Conservation (phyloP, 2,888 invertebrate species). For the Seira musarum region DNA sequence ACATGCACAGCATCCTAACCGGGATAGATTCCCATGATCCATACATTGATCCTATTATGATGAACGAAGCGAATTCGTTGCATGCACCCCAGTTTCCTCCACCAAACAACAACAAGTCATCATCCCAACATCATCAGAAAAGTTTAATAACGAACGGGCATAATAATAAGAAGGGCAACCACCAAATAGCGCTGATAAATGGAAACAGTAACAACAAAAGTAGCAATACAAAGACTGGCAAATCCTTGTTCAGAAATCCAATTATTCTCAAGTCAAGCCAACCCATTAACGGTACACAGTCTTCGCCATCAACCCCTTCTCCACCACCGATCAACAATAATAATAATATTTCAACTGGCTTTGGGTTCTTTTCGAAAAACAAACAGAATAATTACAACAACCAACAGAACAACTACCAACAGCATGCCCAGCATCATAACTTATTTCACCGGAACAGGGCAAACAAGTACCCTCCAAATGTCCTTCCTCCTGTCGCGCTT, state of each 20-base stretch:
- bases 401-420: conserved; percentile 48
- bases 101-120: conserved; percentile 52
- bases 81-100: conserved; percentile 49
- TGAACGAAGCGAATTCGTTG: conserved; percentile 46
- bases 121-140: conserved; percentile 40
- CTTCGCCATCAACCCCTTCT: conserved; percentile 23
- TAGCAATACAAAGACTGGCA: conserved; percentile 40
- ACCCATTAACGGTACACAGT: conserved; percentile 39
- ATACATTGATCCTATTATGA: conserved; percentile 57
- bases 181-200: conserved; percentile 41
- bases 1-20: conserved; percentile 59
- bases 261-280: conserved; percentile 66
- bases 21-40: conserved; percentile 44
- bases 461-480: conserved; percentile 45
- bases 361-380: conserved; percentile 59
- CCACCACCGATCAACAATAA: conserved; percentile 36
- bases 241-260: conserved; percentile 64
- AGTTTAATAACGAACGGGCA: conserved; percentile 27
- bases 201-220: conserved; percentile 48
- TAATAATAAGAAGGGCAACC: conserved; percentile 29
- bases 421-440: conserved; percentile 45
- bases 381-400: conserved; percentile 47
- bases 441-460: conserved; percentile 46
- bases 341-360: conserved; percentile 20
- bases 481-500: conserved; percentile 44